A percentile compares a stretch with the other conserved stretches of the same genome.
These are phyloP conservation scores for Troides oblongomaculatus DNA, from an alignment of 2,888 invertebrate species.

Conservation along the genomic window DNA sequence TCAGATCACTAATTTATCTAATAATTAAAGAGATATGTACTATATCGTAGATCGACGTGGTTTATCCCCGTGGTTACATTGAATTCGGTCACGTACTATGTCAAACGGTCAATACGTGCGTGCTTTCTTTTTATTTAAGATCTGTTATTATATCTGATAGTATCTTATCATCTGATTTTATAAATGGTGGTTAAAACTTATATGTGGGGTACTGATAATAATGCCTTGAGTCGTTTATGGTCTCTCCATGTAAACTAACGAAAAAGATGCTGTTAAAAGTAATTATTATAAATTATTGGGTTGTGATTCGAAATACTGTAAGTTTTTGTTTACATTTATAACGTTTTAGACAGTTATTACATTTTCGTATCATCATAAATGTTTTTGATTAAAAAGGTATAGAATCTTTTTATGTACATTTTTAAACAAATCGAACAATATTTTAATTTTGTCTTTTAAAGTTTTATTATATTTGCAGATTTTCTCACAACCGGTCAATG, in stretches of 20 bases:
- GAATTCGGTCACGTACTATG: slow-evolving; percentile 33
- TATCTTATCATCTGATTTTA: slow-evolving; percentile 4
- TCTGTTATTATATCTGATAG: slow-evolving; percentile 22
- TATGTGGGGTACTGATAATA: slow-evolving; percentile 17
- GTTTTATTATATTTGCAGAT: slow-evolving; percentile 40
- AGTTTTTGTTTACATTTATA: slow-evolving; percentile 33
- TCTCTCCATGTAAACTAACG: slow-evolving; percentile 25
- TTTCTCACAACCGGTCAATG: slow-evolving; percentile 47
- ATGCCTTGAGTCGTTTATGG: slow-evolving; percentile 5
- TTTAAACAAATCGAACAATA: too few relatives aligned
- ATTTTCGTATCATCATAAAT: background rate
- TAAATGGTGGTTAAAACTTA: slow-evolving; percentile 15
- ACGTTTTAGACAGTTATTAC: background rate
- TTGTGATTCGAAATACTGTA: slow-evolving; percentile 41
- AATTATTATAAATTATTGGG: slow-evolving; percentile 36
- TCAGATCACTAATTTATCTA: background rate
- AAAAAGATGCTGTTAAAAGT: slow-evolving; percentile 38
- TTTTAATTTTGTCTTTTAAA: background rate
- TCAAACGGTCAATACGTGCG: slow-evolving; percentile 31
- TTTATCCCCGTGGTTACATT: slow-evolving; percentile 21
- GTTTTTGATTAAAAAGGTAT: too few relatives aligned
- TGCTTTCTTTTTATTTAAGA: slow-evolving; percentile 21
- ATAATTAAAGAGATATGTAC: slow-evolving; percentile 5
- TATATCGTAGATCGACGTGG: slow-evolving; percentile 27
- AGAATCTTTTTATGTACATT: too few relatives aligned